Evolutionary conservation across 1,140 invertebrate genomes (phyloP).

Genomic region (Archivesica marissinica): DNA sequence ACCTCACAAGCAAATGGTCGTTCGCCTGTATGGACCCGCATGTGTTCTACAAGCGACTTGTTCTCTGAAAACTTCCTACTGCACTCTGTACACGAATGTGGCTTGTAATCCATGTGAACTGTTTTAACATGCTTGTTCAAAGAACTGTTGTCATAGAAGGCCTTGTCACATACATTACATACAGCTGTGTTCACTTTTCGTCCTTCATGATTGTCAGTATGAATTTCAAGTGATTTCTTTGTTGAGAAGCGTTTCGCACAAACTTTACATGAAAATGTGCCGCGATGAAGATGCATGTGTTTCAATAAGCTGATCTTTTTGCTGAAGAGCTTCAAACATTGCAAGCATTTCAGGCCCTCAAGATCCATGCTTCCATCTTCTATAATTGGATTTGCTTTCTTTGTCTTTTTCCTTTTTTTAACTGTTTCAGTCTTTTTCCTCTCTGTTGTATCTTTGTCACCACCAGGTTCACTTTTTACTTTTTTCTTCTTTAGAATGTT

Average conservation of each 20-base stretch:
- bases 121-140: slow-evolving; percentile 55
- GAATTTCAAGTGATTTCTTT: slow-evolving; percentile 32
- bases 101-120: slow-evolving; percentile 55
- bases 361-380: not conserved
- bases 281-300: slow-evolving; percentile 51
- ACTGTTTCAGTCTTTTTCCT: not conserved
- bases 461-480: not conserved
- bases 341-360: not conserved
- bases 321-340: slow-evolving; percentile 27
- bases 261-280: slow-evolving; percentile 36
- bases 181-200: slow-evolving; percentile 14
- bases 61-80: slow-evolving; percentile 47
- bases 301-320: slow-evolving; percentile 10
- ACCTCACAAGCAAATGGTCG: slow-evolving; percentile 91
- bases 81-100: slow-evolving; percentile 53
- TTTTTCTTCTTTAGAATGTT: slow-evolving; percentile 2
- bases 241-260: slow-evolving; percentile 48
- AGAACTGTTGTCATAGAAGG: slow-evolving; percentile 52
- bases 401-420: not conserved
- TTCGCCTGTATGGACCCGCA: slow-evolving; percentile 92
- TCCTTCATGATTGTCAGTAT: slow-evolving; percentile 54
- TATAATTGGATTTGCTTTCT: not conserved
- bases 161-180: slow-evolving; percentile 56
- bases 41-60: slow-evolving; percentile 81
- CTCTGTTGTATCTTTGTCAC: not conserved